A percentile compares a stretch with the other conserved stretches of the same genome.
These are phyloP conservation scores for Triplophysa rosa DNA, from an alignment of 2,113 vertebrate genomes.

Conservation along the genomic window DNA sequence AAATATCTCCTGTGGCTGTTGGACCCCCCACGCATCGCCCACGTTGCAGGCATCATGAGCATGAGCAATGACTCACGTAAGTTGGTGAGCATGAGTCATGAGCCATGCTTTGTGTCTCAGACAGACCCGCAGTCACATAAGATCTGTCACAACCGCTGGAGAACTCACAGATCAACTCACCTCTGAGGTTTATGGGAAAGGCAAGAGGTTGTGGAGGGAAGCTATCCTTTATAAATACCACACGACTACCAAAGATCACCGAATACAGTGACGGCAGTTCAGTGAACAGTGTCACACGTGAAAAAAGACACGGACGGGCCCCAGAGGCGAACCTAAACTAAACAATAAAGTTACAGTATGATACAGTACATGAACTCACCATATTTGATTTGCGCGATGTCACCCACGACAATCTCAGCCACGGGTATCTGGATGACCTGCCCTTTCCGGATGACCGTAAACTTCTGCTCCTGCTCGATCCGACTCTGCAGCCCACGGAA, in stretches of 20 bases:
- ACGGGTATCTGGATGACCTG: conserved; percentile 97
- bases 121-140: conserved; percentile 36
- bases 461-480: conserved; percentile 96
- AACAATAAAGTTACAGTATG: neutral
- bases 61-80: conserved; percentile 52
- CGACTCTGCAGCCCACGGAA: conserved; percentile 95
- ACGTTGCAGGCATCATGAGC: conserved; percentile 31
- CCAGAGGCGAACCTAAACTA: neutral
- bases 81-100: conserved; percentile 51
- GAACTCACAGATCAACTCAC: neutral
- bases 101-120: conserved; percentile 30
- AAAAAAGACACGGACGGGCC: too few relatives aligned
- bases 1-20: conserved; percentile 43
- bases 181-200: conserved; percentile 7
- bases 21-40: conserved; percentile 39
- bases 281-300: neutral
- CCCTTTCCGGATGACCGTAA: conserved; percentile 92
- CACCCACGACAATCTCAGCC: conserved; percentile 90
- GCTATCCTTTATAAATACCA: conserved; percentile 23
- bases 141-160: conserved; percentile 19
- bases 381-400: conserved; percentile 97
- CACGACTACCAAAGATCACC: neutral
- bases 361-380: conserved; percentile 69
- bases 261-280: neutral
- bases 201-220: conserved; percentile 4